Conservation (phyloP, 2,888 invertebrate species). For the Eristalis pertinax region DNA sequence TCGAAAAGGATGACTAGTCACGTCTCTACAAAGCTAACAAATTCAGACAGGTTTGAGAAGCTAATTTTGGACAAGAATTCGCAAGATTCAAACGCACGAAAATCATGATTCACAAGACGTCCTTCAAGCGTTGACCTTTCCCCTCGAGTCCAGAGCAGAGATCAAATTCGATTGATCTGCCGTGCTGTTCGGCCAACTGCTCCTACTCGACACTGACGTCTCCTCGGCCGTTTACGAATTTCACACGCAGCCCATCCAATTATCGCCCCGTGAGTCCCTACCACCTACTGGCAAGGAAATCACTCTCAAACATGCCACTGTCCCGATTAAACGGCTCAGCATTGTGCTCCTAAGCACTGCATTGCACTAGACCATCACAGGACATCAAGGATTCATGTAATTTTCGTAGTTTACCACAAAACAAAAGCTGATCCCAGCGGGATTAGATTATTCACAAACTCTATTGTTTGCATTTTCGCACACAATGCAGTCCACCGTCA, state of each 20-base stretch:
- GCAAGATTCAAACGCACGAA: no score
- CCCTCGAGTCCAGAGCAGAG: no score
- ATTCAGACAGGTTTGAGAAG: no score
- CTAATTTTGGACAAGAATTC: no score
- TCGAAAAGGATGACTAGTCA: no score
- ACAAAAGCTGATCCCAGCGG: conserved; percentile 35
- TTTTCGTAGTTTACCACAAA: conserved; percentile 9
- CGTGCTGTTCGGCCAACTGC: no score
- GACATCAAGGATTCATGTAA: conserved; percentile 1
- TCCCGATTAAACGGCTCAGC: conserved; percentile 12
- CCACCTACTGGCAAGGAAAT: conserved; percentile 27
- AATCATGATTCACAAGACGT: no score
- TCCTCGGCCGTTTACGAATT: no score
- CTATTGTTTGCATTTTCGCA: background rate
- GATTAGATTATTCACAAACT: background rate
- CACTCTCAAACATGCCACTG: conserved; percentile 25
- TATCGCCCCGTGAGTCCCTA: background rate
- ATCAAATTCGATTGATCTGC: no score
- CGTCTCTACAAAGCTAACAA: no score
- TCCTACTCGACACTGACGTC: no score
- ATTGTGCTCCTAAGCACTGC: background rate
- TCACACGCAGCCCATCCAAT: conserved; percentile 22
- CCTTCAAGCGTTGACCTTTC: no score
- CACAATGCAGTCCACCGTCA: conserved; percentile 1
- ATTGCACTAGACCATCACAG: background rate